Conservation (phyloP, 2,888 invertebrate genomes). For the Punctoribates punctum region DNA sequence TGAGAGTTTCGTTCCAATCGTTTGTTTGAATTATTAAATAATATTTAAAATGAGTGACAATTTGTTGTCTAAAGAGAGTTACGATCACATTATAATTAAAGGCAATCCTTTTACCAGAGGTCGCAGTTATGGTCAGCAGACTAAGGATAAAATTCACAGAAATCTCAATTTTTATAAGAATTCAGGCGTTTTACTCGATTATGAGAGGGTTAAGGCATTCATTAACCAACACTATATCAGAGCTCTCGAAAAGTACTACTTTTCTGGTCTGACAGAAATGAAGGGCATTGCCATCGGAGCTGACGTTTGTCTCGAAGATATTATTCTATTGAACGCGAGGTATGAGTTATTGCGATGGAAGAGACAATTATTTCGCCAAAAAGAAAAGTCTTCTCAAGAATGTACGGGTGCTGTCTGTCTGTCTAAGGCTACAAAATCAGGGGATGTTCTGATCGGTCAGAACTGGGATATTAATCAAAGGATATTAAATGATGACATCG, state of each 20-base stretch:
- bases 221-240: constrained; percentile 8
- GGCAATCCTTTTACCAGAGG: not conserved
- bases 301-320: not conserved
- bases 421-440: not conserved
- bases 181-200: not conserved
- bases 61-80: too few species aligned
- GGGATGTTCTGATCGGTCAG: not conserved
- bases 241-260: constrained; percentile 5
- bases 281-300: constrained; percentile 23
- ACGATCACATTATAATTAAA: constrained; percentile 5
- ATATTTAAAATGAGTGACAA: too few species aligned
- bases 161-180: constrained; percentile 8
- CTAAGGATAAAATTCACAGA: not conserved
- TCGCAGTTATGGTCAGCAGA: constrained; percentile 6
- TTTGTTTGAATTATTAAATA: too few species aligned
- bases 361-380: not conserved
- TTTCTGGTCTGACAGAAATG: constrained; percentile 11
- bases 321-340: constrained; percentile 3
- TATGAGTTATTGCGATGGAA: constrained; percentile 10
- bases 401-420: constrained; percentile 9
- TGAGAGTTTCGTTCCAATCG: too few species aligned
- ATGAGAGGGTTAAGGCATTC: not conserved
- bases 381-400: not conserved
- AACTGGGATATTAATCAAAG: constrained; percentile 13
- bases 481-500: not conserved